Evolutionary conservation across 2,113 vertebrate genomes (phyloP).

Genomic region (Sander lucioperca): DNA sequence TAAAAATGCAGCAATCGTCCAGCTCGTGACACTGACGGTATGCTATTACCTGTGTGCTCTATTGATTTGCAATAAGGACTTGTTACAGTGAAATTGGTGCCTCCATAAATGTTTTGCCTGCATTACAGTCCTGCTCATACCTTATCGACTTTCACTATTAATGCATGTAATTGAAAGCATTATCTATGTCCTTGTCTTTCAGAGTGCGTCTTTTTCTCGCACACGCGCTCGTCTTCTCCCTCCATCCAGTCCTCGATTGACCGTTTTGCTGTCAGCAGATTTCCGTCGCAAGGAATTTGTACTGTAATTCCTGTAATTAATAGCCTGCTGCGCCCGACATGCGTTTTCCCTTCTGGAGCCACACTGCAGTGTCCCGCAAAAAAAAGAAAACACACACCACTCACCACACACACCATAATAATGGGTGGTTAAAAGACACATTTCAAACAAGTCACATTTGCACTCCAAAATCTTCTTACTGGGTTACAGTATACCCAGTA

Average conservation of each 20-base stretch:
- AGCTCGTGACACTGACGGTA: conserved; percentile 19
- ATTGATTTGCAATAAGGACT: conserved; percentile 47
- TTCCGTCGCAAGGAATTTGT: conserved; percentile 28
- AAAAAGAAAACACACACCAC: neutral
- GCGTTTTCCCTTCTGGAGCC: conserved; percentile 30
- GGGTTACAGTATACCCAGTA: neutral
- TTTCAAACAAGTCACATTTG: neutral
- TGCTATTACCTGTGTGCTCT: conserved; percentile 7
- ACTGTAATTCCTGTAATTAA: conserved; percentile 55
- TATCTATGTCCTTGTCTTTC: conserved; percentile 50
- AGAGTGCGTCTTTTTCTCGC: neutral
- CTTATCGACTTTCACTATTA: conserved; percentile 36
- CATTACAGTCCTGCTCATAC: conserved; percentile 16
- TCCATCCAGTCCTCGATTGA: conserved; percentile 24
- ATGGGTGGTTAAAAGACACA: neutral
- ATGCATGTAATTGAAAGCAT: conserved; percentile 45
- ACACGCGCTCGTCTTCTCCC: neutral
- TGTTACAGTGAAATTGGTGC: conserved; percentile 17
- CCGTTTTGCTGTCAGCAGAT: conserved; percentile 51
- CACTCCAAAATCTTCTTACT: neutral
- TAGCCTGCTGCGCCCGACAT: neutral
- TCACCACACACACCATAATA: conserved; percentile 13
- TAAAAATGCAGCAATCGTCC: conserved; percentile 30
- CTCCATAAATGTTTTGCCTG: conserved; percentile 28
- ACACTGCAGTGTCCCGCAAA: conserved; percentile 36